Percentiles rank a stretch among this genome's conserved stretches.
Evolutionary conservation across 1,140 invertebrate species (phyloP).

Genomic region (Spodoptera litura): DNA sequence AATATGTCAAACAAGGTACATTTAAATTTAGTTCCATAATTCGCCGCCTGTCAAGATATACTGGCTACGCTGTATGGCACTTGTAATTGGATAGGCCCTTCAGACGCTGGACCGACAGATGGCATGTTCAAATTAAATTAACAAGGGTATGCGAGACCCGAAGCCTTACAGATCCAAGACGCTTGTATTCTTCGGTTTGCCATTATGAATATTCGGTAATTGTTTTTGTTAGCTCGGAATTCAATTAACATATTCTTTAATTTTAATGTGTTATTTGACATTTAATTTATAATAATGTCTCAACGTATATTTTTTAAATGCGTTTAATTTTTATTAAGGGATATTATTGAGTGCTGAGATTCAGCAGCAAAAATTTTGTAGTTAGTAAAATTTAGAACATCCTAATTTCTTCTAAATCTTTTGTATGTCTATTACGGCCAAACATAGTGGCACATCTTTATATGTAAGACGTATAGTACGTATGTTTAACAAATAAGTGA

Average conservation of each 20-base stretch:
- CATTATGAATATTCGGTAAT: slow-evolving; percentile 3
- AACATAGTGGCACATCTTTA: no score
- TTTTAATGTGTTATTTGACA: not conserved
- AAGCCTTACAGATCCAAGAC: slow-evolving; percentile 58
- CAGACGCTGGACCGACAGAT: slow-evolving; percentile 60
- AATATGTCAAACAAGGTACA: slow-evolving; percentile 26
- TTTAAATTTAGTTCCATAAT: slow-evolving; percentile 35
- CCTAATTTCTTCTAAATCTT: no score
- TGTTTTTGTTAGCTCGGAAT: not conserved
- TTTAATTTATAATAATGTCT: no score
- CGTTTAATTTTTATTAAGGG: no score
- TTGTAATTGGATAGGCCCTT: slow-evolving; percentile 60
- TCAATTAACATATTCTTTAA: not conserved
- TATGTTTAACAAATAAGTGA: no score
- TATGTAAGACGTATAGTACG: no score
- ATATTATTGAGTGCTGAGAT: no score
- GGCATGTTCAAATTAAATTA: slow-evolving; percentile 73
- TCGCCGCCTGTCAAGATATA: slow-evolving; percentile 38
- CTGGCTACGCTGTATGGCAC: slow-evolving; percentile 40
- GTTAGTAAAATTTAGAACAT: no score
- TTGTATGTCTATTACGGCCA: no score
- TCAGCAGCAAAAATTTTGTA: no score
- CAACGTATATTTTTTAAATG: no score
- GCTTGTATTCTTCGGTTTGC: slow-evolving; percentile 40
- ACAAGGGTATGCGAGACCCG: slow-evolving; percentile 63